Base-by-base conservation (phyloP, 1,140 invertebrate genomes). In the Drosophila watanabei region DNA sequence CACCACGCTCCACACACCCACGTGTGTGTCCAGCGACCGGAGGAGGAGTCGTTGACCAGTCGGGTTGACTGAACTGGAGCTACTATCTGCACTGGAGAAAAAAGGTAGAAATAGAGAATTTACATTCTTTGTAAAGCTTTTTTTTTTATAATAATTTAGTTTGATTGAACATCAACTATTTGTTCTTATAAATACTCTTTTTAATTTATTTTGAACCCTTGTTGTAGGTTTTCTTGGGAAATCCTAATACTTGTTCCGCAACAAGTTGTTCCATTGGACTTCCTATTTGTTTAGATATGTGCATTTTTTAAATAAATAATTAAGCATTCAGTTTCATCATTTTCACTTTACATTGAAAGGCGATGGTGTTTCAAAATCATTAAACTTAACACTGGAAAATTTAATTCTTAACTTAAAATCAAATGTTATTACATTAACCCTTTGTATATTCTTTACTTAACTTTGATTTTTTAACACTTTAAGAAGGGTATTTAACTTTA, bases 1-100 rank as follows among this genome's bases (percentile, higher is more conserved):
- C 71, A 81, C 62, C 63, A 83, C 76, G 82, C 75, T 79, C 77
- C 71, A 83, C 71, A 83, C 82, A 78, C 78, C 83, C 83, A 86
- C 83, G 79, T 79, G 79, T 79, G 79, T 72, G 75, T 57, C 75
- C 72, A 77, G 54, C 33, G 64, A 18, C 39, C 46, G 33, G 32
- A 16, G 32, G 41, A 16, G 32, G 78, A 84, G 85, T 89, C 85
- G 88, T 82, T 89, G 81, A 58, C 85, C 85, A 78, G 32, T 7
- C 20, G 62, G 54, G 77, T 79, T 79, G 66, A 79, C 41, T 79
- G 77, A 79, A 79, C 77, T 79, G 75, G 43, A 73, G 68, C 57
- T 62, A n/a, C 64, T 28, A 49, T 8, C 56, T 49, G 60, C 48
- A 59, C 62, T 51, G 46, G 14, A n/a, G n/a, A 18, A 16, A 39